Conservation (phyloP, 2,888 invertebrate species). For the Drosophila emarginata region DNA sequence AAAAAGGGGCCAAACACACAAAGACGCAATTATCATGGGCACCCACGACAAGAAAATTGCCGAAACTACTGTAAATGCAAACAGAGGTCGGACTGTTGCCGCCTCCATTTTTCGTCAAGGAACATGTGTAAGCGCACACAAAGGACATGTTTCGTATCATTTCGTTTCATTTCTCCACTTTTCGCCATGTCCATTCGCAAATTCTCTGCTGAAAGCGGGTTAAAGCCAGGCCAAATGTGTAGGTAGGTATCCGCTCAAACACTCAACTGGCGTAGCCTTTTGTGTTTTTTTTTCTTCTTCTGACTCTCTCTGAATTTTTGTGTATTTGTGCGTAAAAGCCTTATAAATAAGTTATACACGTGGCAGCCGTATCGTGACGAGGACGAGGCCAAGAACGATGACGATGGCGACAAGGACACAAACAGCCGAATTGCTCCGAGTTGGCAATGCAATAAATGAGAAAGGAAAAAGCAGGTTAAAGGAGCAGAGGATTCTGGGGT, state of each 20-base stretch:
- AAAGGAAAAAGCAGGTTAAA: neutral
- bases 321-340: conserved; percentile 75
- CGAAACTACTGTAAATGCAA: conserved; percentile 41
- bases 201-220: conserved; percentile 70
- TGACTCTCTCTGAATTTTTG: conserved; percentile 36
- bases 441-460: neutral
- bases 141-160: conserved; percentile 58
- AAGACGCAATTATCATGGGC: conserved; percentile 64
- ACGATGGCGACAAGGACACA: conserved; percentile 15
- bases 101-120: conserved; percentile 9
- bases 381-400: conserved; percentile 22
- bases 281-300: conserved; percentile 8
- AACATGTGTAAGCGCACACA: conserved; percentile 72
- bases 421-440: conserved; percentile 19
- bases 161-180: conserved; percentile 9
- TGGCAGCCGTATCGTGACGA: conserved; percentile 45
- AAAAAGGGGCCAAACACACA: conserved; percentile 30
- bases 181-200: conserved; percentile 71
- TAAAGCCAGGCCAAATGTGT: conserved; percentile 50
- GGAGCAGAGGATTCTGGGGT: neutral
- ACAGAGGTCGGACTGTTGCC: neutral
- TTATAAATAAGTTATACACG: conserved; percentile 75
- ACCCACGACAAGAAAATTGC: conserved; percentile 30
- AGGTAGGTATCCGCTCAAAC: conserved; percentile 27
- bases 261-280: conserved; percentile 46